These are phyloP conservation scores for Chymomyza costata DNA, from an alignment of 1,140 invertebrate genomes.

Conservation along the genomic window DNA sequence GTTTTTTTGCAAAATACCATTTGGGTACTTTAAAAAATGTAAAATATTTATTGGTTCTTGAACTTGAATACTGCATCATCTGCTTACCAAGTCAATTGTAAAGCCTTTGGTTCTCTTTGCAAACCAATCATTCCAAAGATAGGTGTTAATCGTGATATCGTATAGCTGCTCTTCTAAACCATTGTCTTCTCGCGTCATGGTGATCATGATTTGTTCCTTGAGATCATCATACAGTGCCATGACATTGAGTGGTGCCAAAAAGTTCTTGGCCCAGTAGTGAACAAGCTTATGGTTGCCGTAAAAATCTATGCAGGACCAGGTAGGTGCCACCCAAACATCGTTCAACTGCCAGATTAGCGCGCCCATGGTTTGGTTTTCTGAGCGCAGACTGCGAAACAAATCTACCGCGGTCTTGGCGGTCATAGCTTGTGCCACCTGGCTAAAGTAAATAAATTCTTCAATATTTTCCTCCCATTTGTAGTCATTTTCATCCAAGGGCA, in stretches of 20 bases:
- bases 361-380: conserved; percentile 91
- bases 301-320: conserved; percentile 93
- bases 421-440: conserved; percentile 91
- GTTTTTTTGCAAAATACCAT: conserved; percentile 18
- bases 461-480: conserved; percentile 77
- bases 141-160: conserved; percentile 44
- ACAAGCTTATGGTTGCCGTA: conserved; percentile 78
- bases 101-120: conserved; percentile 36
- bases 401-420: conserved; percentile 91
- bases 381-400: conserved; percentile 85
- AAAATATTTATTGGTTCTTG: not conserved
- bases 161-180: conserved; percentile 18
- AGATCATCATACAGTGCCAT: conserved; percentile 42
- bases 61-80: too few species aligned
- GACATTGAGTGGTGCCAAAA: conserved; percentile 83
- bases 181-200: conserved; percentile 38
- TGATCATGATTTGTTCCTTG: conserved; percentile 47
- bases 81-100: too few species aligned
- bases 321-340: conserved; percentile 98
- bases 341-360: conserved; percentile 99
- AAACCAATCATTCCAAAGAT: conserved; percentile 51
- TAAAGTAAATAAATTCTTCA: conserved; percentile 82
- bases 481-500: conserved; percentile 77
- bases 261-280: conserved; percentile 90
- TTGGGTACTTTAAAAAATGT: conserved; percentile 18